Evolutionary conservation across 2,888 invertebrate genomes (phyloP), one percentile per base, ranked within the genome.

Genomic region (Ashinkailepas kermadecensis): DNA sequence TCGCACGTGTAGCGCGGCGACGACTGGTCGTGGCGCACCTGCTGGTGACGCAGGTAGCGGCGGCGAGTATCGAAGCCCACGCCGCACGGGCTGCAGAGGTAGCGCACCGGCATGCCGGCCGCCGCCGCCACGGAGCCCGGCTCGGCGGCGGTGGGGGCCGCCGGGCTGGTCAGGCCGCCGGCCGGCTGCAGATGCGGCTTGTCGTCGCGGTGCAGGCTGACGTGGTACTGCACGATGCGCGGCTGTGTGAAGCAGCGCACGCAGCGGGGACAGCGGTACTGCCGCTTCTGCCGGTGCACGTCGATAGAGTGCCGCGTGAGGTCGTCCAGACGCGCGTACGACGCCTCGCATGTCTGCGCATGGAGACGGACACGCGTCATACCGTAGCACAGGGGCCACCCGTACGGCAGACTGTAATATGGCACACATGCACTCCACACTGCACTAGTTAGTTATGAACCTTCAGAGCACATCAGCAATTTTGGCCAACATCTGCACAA

Each of bases 251-350:
- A 74, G 18, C 6, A 3, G 21, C 74, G 74, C 74, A 56, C 15
- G 74, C 74, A 74, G 15, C 56, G 54, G 87, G 85, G 81, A 87
- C 86, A 0, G 88, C 86, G 85, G 90, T 90, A 81, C 88, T 88
- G 83, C 89, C 89, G 62, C 88, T 87, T 67, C 89, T 88, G 0
- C 90, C 90, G 0, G 89, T 89, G 84, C 90, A 90, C 23, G 88
- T 87, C 0, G 89, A 54, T 12, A 11, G 74, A 21, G 74, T 74
- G 74, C 21, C 54, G 54, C 74, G 56, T 56, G 21, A 74, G 74
- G 21, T 54, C 54, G 56, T 74, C 74, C 15, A 74, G 54, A 2
- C 74, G 74, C 8, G 54, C 56, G 74, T 56, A 74, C 54, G 54
- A 56, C 18, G 15, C 54, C 18, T 74, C 74, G 74, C 74, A 74